phyloP scores from a whole-genome alignment of 1,140 invertebrate species.

The Cydia strobilella region DNA sequence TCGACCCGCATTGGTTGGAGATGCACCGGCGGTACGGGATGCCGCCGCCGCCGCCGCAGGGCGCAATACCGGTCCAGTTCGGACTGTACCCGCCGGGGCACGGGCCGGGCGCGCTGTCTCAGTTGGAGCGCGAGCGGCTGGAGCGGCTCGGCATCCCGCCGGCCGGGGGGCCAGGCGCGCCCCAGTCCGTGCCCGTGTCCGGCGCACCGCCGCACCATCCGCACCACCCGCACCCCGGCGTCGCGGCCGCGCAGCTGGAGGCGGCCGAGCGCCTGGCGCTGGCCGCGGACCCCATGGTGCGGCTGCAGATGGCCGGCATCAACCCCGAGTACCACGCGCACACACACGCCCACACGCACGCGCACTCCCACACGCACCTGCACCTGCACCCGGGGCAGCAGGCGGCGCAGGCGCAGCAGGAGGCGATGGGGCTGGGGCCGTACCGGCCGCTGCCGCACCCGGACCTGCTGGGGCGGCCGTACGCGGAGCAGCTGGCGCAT shows the following conservation, averaged over 20 bases:
- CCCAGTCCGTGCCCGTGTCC: conserved; percentile 76
- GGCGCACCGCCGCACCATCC: conserved; percentile 65
- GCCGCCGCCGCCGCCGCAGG: conserved; percentile 71
- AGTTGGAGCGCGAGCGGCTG: conserved; percentile 92
- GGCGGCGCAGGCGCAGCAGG: conserved; percentile 85
- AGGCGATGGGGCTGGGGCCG: conserved; percentile 75
- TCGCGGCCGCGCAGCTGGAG: conserved; percentile 81
- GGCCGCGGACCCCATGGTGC: conserved; percentile 81
- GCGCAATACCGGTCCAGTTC: conserved; percentile 82
- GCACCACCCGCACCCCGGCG: conserved; percentile 80
- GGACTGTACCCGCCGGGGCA: conserved; percentile 83
- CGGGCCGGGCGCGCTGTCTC: conserved; percentile 85
- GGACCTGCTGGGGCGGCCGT: conserved; percentile 88
- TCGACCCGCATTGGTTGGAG: conserved; percentile 96
- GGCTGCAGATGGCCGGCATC: conserved; percentile 92
- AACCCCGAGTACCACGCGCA: conserved; percentile 90
- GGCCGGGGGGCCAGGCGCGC: conserved; percentile 71
- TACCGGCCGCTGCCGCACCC: conserved; percentile 84
- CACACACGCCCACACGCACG: conserved; percentile 89
- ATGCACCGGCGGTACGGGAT: conserved; percentile 86
- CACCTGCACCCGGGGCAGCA: conserved; percentile 93
- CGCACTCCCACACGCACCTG: conserved; percentile 95
- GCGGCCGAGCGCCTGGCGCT: conserved; percentile 75
- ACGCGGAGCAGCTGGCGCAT: conserved; percentile 91
- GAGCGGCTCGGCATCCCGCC: conserved; percentile 88